Evolutionary conservation across 2,888 invertebrate species (phyloP), one percentile per base, ranked within the genome.

Genomic region (Hypena proboscidalis): DNA sequence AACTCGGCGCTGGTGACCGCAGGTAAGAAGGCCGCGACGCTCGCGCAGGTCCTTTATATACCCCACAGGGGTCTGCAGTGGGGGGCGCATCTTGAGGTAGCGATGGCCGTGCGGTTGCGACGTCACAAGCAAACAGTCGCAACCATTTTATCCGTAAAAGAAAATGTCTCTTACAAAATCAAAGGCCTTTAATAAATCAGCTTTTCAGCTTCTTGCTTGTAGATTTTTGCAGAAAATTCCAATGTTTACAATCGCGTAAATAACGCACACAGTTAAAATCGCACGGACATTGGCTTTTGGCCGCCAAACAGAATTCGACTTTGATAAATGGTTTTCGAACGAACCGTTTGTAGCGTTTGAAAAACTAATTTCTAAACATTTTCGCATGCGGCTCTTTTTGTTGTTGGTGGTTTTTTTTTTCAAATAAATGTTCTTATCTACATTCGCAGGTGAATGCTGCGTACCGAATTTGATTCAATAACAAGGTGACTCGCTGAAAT

Each of bases 261-360:
- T 23, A 19, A 27, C 35, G 11, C 29, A 41, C 13, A 9, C 7
- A n/a, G 35, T 25, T 23, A 19, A 27, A 22, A 30, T 36, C 43
- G 22, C 32, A 13, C 26, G 9, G 22, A 32, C 35, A 37, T 27
- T 23, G 27, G 38, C n/a, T 7, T 22, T 46, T 38, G 35, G 17
- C 32, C 30, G 6, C 26, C 20, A 11, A 38, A 38, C 49, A 45
- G 29, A 36, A 21, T 30, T 27, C 38, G 41, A 41, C 46, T 23
- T 46, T 46, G 40, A 52, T 52, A 27, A 52, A 57, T 47, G 5
- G 29, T 43, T 46, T 37, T 39, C 33, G 4, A 34, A 39, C 9
- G 21, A 33, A 33, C 7, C 15, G 7, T 14, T 26, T 26, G 14
- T 7, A 14, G 3, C 7, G 6, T 26, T 2, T 26, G 14, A 7